These are phyloP conservation scores for Acipenser ruthenus DNA, from an alignment of 2,797 vertebrate genomes.

Conservation along the genomic window DNA sequence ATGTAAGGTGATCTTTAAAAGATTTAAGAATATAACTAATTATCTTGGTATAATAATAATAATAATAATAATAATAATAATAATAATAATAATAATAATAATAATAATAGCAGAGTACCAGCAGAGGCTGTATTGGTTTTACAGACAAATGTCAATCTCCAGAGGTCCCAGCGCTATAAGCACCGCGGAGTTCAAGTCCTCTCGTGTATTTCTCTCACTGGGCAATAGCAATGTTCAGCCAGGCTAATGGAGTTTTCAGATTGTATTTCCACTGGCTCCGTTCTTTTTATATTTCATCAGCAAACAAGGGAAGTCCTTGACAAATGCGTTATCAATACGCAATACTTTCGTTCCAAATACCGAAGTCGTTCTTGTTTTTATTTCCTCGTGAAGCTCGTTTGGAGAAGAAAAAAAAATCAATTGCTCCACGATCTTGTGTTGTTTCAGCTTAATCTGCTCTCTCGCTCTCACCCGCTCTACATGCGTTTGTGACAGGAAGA, in stretches of 20 bases:
- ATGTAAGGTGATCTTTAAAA: no score
- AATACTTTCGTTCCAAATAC: slow-evolving; percentile 29
- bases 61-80: no score
- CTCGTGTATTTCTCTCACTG: slow-evolving; percentile 20
- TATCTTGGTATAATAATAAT: no score
- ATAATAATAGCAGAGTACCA: no score
- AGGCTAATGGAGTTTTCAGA: slow-evolving; percentile 66
- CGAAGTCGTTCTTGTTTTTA: slow-evolving; percentile 3
- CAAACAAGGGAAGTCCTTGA: slow-evolving; percentile 16
- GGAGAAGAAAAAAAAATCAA: not conserved
- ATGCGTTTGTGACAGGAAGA: slow-evolving; percentile 90
- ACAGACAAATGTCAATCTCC: no score
- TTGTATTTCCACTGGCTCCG: slow-evolving; percentile 65
- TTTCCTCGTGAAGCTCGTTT: not conserved
- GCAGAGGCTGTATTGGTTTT: no score
- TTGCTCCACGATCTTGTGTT: slow-evolving; percentile 27
- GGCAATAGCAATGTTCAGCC: slow-evolving; percentile 24
- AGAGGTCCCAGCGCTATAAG: no score
- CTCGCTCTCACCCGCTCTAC: slow-evolving; percentile 61
- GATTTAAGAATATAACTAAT: no score
- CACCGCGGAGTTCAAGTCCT: slow-evolving; percentile 25
- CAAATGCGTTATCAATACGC: slow-evolving; percentile 16
- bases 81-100: no score
- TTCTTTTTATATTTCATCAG: slow-evolving; percentile 20
- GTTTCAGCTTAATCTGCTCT: slow-evolving; percentile 35